Base-by-base conservation (phyloP, 2,797 vertebrate genomes). In the Eulemur coronatus region DNA sequence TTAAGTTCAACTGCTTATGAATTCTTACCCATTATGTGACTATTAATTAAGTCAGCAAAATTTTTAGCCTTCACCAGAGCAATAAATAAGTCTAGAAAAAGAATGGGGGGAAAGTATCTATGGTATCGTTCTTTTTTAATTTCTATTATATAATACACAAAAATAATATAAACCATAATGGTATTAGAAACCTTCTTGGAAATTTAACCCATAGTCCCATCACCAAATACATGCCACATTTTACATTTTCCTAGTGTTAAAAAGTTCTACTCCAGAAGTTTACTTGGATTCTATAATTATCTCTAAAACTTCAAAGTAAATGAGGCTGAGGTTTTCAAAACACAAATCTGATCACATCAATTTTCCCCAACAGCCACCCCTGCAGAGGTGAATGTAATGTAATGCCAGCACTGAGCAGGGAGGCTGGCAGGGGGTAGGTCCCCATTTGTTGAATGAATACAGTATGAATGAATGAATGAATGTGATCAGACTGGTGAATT, bases 221-320 rank as follows among this genome's bases (percentile, higher is more conserved):
- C 41, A 59, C 20, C 35, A 41, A 72, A 94, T 72, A 67, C 13
- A 26, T 48, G 41, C 30, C 20, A 70, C 48, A 13, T 75, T 70
- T 93, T 67, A 38, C 46, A 80, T 95, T 76, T 94, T 90, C 17
- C 20, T 84, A 52, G 26, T 30, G 48, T 80, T 84, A 69, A 69
- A 87, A 55, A 22, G 13, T 52, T 78, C 30, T 88, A 8, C 38
- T 87, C 46, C 80, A 95, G 43, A 43, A 35, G n/a, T 73, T 86
- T 18, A n/a, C 55, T 59, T 55, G 24, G 61, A 88, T 78, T 76
- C 67, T 41, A 46, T 22, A 84, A 90, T 78, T 84, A 69, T 35
- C 70, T 84, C 43, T 67, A 89, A 81, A 94, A 65, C 30, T 79
- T 90, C 13, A 67, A 65, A 93, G 46, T n/a, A 81, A 92, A 69